Conservation (phyloP, 2,797 vertebrate species). For the Decapterus maruadsi region DNA sequence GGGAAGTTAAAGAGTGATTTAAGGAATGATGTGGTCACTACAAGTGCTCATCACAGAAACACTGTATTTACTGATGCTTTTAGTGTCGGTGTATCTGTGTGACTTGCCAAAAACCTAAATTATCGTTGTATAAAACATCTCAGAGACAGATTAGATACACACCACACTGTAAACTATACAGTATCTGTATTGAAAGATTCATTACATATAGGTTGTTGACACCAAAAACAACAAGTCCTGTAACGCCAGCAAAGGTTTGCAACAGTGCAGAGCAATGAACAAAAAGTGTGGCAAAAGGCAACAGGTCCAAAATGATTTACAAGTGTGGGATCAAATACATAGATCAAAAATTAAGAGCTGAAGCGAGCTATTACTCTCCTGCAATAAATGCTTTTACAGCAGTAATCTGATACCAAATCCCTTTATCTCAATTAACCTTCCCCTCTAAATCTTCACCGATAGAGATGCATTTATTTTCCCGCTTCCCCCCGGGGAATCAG, state of each 20-base stretch:
- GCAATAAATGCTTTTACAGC: constrained; percentile 66
- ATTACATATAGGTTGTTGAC: too few species aligned
- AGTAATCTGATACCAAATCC: constrained; percentile 74
- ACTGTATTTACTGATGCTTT: too few species aligned
- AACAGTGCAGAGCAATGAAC: neutral
- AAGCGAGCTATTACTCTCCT: constrained; percentile 48
- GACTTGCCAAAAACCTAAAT: too few species aligned
- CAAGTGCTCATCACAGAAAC: too few species aligned
- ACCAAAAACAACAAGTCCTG: neutral
- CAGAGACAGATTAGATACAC: neutral
- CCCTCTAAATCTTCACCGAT: constrained; percentile 77
- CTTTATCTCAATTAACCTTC: constrained; percentile 70
- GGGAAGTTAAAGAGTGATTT: neutral
- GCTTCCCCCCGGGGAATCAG: constrained; percentile 67
- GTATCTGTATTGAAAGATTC: neutral
- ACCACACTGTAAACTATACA: neutral
- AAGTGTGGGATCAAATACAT: constrained; percentile 29
- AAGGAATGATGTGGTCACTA: too few species aligned
- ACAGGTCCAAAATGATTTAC: constrained; percentile 6
- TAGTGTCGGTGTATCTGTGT: too few species aligned
- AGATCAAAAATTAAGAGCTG: constrained; percentile 48
- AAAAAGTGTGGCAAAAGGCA: neutral
- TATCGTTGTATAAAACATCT: neutral
- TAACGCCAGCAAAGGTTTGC: neutral
- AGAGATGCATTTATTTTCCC: constrained; percentile 68